Conservation (phyloP, 2,113 vertebrate species). For the Cryptotis parvus region DNA sequence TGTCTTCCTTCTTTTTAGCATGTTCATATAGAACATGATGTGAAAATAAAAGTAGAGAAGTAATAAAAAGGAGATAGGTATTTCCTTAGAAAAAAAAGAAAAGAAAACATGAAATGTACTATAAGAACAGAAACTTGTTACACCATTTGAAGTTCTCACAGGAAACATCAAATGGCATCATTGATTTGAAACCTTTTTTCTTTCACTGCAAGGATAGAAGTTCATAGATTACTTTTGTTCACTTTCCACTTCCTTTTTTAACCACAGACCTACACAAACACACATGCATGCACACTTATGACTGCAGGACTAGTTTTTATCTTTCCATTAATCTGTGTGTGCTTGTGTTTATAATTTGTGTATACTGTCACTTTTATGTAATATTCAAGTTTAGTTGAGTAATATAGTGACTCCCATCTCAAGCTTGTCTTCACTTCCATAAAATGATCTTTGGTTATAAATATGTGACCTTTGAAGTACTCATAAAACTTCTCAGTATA, state of each 20-base stretch:
- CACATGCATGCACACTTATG: background rate
- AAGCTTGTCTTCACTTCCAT: background rate
- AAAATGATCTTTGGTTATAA: background rate
- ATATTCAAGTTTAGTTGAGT: constrained; percentile 27
- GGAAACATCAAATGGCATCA: constrained; percentile 85
- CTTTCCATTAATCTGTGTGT: background rate
- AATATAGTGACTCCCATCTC: background rate
- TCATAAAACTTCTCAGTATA: background rate
- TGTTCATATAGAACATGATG: constrained; percentile 67
- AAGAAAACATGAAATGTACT: constrained; percentile 66
- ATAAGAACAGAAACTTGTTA: constrained; percentile 79
- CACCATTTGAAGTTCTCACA: constrained; percentile 74
- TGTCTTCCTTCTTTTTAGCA: constrained; percentile 77
- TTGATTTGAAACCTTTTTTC: constrained; percentile 82
- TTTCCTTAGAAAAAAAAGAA: constrained; percentile 70
- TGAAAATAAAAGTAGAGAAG: constrained; percentile 62
- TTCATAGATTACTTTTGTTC: constrained; percentile 64
- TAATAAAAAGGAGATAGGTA: constrained; percentile 69
- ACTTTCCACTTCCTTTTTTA: constrained; percentile 60
- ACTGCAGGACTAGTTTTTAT: constrained; percentile 37
- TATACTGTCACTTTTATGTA: constrained; percentile 6
- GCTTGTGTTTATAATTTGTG: constrained; percentile 10
- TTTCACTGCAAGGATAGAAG: constrained; percentile 72
- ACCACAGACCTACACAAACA: constrained; percentile 73
- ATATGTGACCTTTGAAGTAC: background rate